phyloP scores from a whole-genome alignment of 2,113 vertebrate genomes.

The Hippocampus comes region DNA sequence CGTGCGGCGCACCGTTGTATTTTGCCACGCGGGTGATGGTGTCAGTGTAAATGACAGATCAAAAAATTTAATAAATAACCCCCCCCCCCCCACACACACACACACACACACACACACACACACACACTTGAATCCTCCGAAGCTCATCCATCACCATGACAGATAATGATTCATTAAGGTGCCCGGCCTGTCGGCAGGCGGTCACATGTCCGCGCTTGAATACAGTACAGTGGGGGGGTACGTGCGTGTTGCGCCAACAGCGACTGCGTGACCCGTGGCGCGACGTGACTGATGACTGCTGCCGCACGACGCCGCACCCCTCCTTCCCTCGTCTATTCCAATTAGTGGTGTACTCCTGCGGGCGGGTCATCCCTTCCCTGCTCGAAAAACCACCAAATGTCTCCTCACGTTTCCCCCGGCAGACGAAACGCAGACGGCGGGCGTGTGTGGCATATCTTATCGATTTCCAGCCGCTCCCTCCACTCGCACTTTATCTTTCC shows the following conservation, averaged over 20 bases:
- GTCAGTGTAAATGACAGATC: conserved; percentile 24
- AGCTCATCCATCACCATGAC: conserved; percentile 40
- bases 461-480: conserved; percentile 20
- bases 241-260: conserved; percentile 27
- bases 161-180: conserved; percentile 47
- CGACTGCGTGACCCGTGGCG: conserved; percentile 21
- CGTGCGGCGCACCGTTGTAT: background rate
- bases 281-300: conserved; percentile 58
- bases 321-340: conserved; percentile 49
- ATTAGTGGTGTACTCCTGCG: conserved; percentile 60
- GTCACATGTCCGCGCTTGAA: conserved; percentile 20
- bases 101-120: background rate
- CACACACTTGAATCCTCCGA: conserved; percentile 10
- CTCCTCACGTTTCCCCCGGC: conserved; percentile 33
- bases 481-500: conserved; percentile 38
- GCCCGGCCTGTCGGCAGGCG: conserved; percentile 10
- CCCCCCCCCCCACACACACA: no score
- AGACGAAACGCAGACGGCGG: conserved; percentile 32
- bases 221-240: conserved; percentile 16
- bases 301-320: conserved; percentile 38
- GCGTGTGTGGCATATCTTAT: conserved; percentile 39
- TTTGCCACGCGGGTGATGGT: background rate
- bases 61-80: conserved; percentile 33
- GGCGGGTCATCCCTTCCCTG: conserved; percentile 40
- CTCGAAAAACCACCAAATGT: conserved; percentile 34